A percentile compares a stretch with the other conserved stretches of the same genome.
These are phyloP conservation scores for Leptosomus discolor DNA, from an alignment of 2,113 vertebrate genomes.

Conservation along the genomic window DNA sequence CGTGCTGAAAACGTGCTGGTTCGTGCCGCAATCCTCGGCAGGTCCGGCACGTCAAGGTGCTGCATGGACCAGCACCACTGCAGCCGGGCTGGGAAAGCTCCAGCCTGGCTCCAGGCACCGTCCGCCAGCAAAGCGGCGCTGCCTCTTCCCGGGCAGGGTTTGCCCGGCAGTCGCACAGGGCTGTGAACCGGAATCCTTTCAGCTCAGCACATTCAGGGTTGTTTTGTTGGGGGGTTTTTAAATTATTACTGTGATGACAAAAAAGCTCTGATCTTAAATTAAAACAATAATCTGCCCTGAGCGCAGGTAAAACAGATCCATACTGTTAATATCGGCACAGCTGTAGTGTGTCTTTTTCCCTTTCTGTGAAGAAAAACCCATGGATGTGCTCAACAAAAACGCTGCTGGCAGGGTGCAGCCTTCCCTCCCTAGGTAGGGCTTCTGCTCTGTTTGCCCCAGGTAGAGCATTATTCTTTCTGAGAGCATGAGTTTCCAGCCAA, in stretches of 20 bases:
- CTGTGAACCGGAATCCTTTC: too few species aligned
- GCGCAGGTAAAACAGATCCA: neutral
- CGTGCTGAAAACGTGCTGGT: neutral
- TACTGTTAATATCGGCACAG: neutral
- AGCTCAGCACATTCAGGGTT: neutral
- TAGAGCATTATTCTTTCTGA: neutral
- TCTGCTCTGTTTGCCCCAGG: neutral
- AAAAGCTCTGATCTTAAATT: neutral
- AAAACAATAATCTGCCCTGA: neutral
- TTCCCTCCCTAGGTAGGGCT: neutral
- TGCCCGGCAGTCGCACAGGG: too few species aligned
- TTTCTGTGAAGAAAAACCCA: neutral
- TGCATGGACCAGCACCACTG: neutral
- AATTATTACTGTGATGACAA: neutral
- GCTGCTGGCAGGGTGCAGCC: neutral
- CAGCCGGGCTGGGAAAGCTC: too few species aligned
- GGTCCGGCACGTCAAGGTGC: neutral
- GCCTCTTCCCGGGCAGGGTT: too few species aligned
- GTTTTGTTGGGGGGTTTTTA: neutral
- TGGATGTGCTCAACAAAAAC: neutral
- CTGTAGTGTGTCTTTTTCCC: neutral
- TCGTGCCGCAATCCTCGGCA: accelerated
- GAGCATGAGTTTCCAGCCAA: neutral
- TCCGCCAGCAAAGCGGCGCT: too few species aligned
- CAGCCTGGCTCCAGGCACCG: too few species aligned